Conservation (phyloP, 2,888 invertebrate species). For the Mythimna loreyi region DNA sequence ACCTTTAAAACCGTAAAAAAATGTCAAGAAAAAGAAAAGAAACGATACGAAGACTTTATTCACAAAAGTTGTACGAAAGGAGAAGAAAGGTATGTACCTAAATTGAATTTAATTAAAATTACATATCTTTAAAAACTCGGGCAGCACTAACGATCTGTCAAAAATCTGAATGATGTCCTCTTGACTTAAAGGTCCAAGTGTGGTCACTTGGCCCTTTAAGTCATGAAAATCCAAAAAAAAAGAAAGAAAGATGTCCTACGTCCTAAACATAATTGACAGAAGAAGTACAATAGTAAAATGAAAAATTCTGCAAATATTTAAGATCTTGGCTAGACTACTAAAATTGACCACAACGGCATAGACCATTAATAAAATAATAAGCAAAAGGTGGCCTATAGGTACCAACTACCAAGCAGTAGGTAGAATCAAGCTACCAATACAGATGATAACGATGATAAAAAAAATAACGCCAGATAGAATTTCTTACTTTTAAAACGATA, state of each 20-base stretch:
- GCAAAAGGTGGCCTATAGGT: too few relatives aligned
- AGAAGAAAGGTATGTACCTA: slow-evolving; percentile 69
- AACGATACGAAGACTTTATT: slow-evolving; percentile 71
- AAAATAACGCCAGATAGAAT: not conserved
- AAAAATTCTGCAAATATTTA: too few relatives aligned
- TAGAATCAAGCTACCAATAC: not conserved
- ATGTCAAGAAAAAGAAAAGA: slow-evolving; percentile 65
- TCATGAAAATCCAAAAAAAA: too few relatives aligned
- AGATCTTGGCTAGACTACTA: not conserved
- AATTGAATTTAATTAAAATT: not conserved
- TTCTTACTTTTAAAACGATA: not conserved
- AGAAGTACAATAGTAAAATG: not conserved
- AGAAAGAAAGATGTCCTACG: not conserved
- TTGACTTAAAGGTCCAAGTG: too few relatives aligned
- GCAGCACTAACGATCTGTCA: too few relatives aligned
- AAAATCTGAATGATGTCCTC: not conserved
- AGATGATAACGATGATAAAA: not conserved
- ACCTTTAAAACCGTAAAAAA: slow-evolving; percentile 68
- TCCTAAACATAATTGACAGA: not conserved
- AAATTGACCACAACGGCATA: not conserved
- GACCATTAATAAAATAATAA: not conserved
- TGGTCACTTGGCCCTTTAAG: too few relatives aligned
- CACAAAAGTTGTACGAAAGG: slow-evolving; percentile 65
- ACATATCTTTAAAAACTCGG: too few relatives aligned
- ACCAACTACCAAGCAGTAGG: not conserved